phyloP scores from a whole-genome alignment of 2,113 vertebrate genomes.

The Chaetodon auriga region DNA sequence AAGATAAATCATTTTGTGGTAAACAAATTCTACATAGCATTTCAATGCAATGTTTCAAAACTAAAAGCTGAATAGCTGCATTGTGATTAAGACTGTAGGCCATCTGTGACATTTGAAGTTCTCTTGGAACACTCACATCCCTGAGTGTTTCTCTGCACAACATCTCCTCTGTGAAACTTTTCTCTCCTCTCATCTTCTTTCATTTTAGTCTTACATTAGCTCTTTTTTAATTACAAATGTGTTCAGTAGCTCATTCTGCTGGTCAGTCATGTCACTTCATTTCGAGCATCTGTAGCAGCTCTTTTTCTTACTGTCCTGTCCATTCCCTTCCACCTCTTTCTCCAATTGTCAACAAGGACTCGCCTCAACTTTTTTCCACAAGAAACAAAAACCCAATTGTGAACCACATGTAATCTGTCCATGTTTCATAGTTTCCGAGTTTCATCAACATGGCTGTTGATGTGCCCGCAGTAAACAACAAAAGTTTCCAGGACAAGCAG shows the following conservation, averaged over 20 bases:
- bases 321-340: background rate
- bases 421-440: background rate
- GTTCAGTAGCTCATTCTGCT: background rate
- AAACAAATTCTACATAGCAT: background rate
- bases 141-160: conserved; percentile 19
- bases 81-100: conserved; percentile 28
- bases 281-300: background rate
- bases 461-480: background rate
- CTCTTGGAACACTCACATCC: conserved; percentile 18
- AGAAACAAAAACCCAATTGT: background rate
- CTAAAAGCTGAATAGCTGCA: background rate
- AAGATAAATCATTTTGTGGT: background rate
- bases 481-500: background rate
- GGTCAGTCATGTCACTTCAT: background rate
- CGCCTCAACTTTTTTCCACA: background rate
- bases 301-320: background rate
- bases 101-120: conserved; percentile 42
- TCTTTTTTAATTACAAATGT: background rate
- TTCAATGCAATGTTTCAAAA: background rate
- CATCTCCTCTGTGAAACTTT: conserved; percentile 18
- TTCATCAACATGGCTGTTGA: background rate
- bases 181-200: background rate
- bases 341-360: background rate
- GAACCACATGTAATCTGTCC: background rate
- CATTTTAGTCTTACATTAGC: background rate